These are phyloP conservation scores for Coecobrya sp. DNA, from an alignment of 2,888 invertebrate genomes.

Conservation along the genomic window DNA sequence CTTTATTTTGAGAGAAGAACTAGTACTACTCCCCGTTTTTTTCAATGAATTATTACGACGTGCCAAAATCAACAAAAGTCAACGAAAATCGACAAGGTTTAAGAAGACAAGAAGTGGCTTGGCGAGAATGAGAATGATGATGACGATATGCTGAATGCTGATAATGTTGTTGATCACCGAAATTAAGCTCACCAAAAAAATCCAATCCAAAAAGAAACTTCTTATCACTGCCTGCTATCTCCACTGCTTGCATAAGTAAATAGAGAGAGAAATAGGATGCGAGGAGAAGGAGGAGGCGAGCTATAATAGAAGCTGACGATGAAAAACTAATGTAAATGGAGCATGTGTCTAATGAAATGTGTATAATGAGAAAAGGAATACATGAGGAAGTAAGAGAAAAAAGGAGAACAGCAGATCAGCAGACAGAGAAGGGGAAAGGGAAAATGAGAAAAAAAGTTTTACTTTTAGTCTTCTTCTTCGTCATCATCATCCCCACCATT, in stretches of 20 bases:
- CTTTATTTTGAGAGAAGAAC: not conserved
- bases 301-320: not conserved
- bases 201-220: not conserved
- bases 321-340: slow-evolving; percentile 14
- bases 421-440: not conserved
- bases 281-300: not conserved
- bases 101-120: not conserved
- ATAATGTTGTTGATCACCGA: not conserved
- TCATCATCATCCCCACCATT: not conserved
- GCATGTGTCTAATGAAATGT: slow-evolving; percentile 22
- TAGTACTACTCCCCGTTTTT: not conserved
- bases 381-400: too few relatives aligned
- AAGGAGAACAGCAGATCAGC: too few relatives aligned
- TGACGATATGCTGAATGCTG: too few relatives aligned
- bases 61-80: slow-evolving; percentile 74
- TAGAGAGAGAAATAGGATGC: not conserved
- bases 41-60: slow-evolving; percentile 55
- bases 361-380: slow-evolving; percentile 2
- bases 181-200: slow-evolving; percentile 4
- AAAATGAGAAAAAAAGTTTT: not conserved
- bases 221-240: not conserved
- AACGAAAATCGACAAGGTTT: slow-evolving; percentile 32
- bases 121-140: not conserved
- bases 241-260: not conserved
- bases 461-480: not conserved